Evolutionary conservation across 2,113 vertebrate genomes (phyloP).

Genomic region (Myiagra hebetior): DNA sequence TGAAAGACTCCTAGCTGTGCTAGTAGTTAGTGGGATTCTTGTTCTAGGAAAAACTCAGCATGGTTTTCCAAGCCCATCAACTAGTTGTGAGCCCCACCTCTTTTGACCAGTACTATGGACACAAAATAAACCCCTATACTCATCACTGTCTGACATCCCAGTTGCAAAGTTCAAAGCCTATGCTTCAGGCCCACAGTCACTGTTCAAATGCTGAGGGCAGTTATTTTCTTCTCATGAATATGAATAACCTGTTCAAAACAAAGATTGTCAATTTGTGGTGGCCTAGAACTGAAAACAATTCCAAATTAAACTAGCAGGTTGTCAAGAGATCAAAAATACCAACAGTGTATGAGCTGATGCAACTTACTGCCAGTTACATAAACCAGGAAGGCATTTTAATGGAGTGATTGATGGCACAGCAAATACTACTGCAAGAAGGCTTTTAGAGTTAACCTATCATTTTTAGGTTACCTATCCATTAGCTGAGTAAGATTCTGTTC

Average conservation of each 20-base stretch:
- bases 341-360: neutral
- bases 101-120: neutral
- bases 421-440: neutral
- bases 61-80: neutral
- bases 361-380: neutral
- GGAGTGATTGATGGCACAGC: neutral
- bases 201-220: rapidly evolving
- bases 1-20: neutral
- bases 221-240: neutral
- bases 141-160: neutral
- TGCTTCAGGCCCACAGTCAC: neutral
- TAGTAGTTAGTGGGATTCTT: neutral
- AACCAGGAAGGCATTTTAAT: neutral
- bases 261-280: neutral
- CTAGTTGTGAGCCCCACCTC: neutral
- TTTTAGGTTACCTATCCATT: neutral
- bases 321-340: conserved; percentile 8
- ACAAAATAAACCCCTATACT: neutral
- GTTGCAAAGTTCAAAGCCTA: neutral
- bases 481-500: neutral
- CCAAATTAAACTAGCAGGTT: neutral
- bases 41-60: neutral
- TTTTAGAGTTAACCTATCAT: neutral
- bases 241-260: neutral
- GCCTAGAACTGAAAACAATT: neutral